These are phyloP conservation scores for Xiphophorus maculatus DNA, from an alignment of 2,113 vertebrate species.

Conservation along the genomic window DNA sequence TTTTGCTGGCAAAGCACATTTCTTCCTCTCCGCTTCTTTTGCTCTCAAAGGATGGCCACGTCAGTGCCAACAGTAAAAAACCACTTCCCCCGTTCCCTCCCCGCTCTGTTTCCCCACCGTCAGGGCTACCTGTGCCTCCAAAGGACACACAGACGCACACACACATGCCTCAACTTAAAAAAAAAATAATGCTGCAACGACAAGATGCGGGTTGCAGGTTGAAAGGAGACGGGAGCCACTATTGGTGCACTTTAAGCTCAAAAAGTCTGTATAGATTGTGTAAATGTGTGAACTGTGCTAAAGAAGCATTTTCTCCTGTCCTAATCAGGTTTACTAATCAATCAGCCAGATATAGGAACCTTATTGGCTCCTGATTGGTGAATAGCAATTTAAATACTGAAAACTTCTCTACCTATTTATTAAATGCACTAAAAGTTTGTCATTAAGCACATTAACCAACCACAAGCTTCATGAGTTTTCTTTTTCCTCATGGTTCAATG, in stretches of 20 bases:
- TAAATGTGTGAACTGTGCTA: not conserved
- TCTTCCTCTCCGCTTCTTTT: slow-evolving; percentile 50
- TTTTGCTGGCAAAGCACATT: slow-evolving; percentile 75
- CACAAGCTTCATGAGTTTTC: not conserved
- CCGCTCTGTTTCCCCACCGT: slow-evolving; percentile 15
- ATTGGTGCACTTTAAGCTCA: not conserved
- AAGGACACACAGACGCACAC: slow-evolving; percentile 19
- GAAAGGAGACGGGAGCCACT: too few relatives aligned
- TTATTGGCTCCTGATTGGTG: not conserved
- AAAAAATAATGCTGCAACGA: slow-evolving; percentile 1
- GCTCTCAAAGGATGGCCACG: slow-evolving; percentile 66
- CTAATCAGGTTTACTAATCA: not conserved
- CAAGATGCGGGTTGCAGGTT: not conserved
- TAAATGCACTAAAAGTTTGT: not conserved
- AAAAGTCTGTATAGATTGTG: not conserved
- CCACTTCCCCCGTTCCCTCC: slow-evolving; percentile 39
- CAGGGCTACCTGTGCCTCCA: slow-evolving; percentile 38
- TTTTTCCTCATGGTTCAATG: too few relatives aligned
- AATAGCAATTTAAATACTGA: not conserved
- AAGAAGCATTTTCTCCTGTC: not conserved
- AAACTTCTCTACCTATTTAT: not conserved
- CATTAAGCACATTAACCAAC: not conserved
- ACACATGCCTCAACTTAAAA: not conserved
- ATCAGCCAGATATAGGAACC: not conserved
- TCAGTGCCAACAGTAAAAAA: slow-evolving; percentile 64